Base-by-base conservation (phyloP, 2,797 vertebrate genomes). In the Crocidura indochinensis region DNA sequence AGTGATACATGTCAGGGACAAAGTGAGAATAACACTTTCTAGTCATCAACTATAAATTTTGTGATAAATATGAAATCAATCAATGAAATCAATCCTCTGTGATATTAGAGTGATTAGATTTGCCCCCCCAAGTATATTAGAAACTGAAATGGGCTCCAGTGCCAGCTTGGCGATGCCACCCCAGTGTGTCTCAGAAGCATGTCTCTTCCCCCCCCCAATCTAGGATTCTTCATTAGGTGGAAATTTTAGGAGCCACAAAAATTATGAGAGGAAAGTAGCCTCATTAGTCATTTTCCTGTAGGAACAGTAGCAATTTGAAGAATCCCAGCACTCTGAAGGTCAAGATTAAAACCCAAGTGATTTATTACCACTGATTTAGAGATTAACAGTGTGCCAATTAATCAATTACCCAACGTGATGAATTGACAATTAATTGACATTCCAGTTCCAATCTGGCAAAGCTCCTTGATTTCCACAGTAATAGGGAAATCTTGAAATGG, bases 361-460 rank as follows among this genome's bases (percentile, higher is more conserved):
- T 97, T 97, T 98, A 97, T 98, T 96, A 91, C 94, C 94, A 67
- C 97, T 95, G 97, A 98, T 98, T 98, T 98, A 97, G 96, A 96
- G 97, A 98, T 97, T 96, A 97, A 93, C 93, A 90, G 62, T 83
- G 96, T 97, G 97, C 96, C 97, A 97, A 97, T 98, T 97, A 97
- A 98, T 98, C 98, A 98, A 94, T 97, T 97, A 96, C 93, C 95
- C 77, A 38, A 29, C 80, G 90, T 96, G 95, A 97, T 91, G 95
- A 94, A 97, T 96, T 97, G 97, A 97, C 96, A 97, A 96, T 97
- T 97, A 96, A 97, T 96, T 97, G 97, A 98, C 96, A 92, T 97
- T 96, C 93, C 87, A 93, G 89, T 96, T 97, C 93, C 95, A 96
- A 69, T 44, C 94, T 98, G 96, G 94, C 96, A 97, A 96, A 93